These are phyloP conservation scores for Tetropium fuscum DNA, from an alignment of 2,888 invertebrate species.

Conservation along the genomic window DNA sequence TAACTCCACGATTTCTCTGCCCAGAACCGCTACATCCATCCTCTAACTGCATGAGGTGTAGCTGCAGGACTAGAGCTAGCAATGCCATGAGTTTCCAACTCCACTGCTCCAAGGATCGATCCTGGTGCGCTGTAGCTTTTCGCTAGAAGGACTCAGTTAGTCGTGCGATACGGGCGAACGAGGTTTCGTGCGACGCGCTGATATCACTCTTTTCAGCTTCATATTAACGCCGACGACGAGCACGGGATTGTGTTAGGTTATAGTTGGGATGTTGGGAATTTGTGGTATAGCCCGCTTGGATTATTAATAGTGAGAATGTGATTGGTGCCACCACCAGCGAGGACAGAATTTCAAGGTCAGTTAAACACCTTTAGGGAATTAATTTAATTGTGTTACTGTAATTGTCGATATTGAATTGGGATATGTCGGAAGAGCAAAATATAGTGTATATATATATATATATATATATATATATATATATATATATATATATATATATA, in stretches of 20 bases:
- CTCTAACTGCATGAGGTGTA: constrained; percentile 19
- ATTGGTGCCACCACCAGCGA: background rate
- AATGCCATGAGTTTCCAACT: constrained; percentile 12
- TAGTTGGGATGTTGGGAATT: constrained; percentile 22
- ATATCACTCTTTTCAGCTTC: background rate
- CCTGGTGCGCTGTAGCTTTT: constrained; percentile 50
- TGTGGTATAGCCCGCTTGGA: constrained; percentile 10
- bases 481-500: no score
- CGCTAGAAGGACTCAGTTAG: constrained; percentile 49
- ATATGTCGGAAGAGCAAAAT: no score
- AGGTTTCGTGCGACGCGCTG: constrained; percentile 9
- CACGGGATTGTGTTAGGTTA: constrained; percentile 19
- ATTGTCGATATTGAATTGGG: no score
- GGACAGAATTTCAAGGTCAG: constrained; percentile 9
- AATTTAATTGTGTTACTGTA: no score
- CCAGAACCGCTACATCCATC: background rate
- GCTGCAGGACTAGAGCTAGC: constrained; percentile 20
- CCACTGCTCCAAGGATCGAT: constrained; percentile 43
- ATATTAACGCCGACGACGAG: constrained; percentile 4
- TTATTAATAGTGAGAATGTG: constrained; percentile 23
- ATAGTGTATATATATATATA: no score
- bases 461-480: no score
- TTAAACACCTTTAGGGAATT: no score
- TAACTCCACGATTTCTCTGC: constrained; percentile 2
- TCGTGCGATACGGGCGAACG: constrained; percentile 44